These are phyloP conservation scores for Drosophila flavopinicola DNA, from an alignment of 2,888 invertebrate genomes.

Conservation along the genomic window DNA sequence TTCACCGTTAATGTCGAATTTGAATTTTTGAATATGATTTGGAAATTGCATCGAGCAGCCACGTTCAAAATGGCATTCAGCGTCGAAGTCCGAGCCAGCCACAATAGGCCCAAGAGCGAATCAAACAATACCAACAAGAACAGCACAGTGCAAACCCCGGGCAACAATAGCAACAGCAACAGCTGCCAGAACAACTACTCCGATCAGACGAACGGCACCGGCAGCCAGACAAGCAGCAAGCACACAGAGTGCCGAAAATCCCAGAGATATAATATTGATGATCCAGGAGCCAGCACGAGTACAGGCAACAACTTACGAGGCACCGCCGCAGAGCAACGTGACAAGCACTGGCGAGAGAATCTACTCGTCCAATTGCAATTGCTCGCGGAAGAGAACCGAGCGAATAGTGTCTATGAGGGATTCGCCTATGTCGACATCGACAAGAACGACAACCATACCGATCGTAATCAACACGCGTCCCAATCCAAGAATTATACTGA, in stretches of 20 bases:
- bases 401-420: slow-evolving; percentile 52
- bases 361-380: slow-evolving; percentile 55
- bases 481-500: slow-evolving; percentile 66
- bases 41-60: slow-evolving; percentile 64
- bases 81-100: slow-evolving; percentile 78
- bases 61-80: slow-evolving; percentile 83
- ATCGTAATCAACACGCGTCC: slow-evolving; percentile 65
- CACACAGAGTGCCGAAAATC: slow-evolving; percentile 71
- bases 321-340: slow-evolving; percentile 14
- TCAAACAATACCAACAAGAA: slow-evolving; percentile 55
- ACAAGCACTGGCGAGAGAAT: slow-evolving; percentile 43
- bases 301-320: slow-evolving; percentile 61
- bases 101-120: slow-evolving; percentile 75
- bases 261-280: slow-evolving; percentile 79
- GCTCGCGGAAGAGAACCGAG: slow-evolving; percentile 66
- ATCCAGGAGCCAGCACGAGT: slow-evolving; percentile 80
- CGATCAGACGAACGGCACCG: slow-evolving; percentile 40
- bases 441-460: slow-evolving; percentile 56
- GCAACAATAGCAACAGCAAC: slow-evolving; percentile 25
- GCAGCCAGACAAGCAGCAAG: slow-evolving; percentile 56
- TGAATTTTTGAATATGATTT: slow-evolving; percentile 13
- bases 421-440: slow-evolving; percentile 37
- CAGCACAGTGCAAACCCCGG: too few species aligned
- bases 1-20: slow-evolving; percentile 38
- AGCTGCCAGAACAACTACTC: slow-evolving; percentile 22